Conservation (phyloP, 2,888 invertebrate species). For the Calliphora vomitoria region DNA sequence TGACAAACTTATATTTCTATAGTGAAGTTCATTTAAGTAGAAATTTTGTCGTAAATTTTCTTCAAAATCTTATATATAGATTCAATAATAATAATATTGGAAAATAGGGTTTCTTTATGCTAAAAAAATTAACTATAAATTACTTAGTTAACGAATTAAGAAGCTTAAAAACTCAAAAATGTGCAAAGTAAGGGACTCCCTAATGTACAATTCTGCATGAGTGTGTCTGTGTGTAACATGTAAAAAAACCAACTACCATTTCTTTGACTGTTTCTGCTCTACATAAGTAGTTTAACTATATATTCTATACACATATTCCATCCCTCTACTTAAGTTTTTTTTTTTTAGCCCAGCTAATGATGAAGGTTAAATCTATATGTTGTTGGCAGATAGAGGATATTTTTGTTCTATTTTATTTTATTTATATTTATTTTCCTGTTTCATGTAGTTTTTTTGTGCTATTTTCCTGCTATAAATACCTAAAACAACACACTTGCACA, state of each 20-base stretch:
- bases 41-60: too few relatives aligned
- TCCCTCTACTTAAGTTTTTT: not conserved
- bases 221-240: not conserved
- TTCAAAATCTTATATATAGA: too few relatives aligned
- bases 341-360: constrained; percentile 47
- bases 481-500: constrained; percentile 5
- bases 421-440: not conserved
- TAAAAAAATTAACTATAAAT: too few relatives aligned
- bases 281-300: not conserved
- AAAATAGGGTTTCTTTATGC: too few relatives aligned
- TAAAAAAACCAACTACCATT: not conserved
- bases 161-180: too few relatives aligned
- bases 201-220: too few relatives aligned
- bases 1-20: too few relatives aligned
- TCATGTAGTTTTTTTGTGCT: not conserved
- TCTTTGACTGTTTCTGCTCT: not conserved
- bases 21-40: too few relatives aligned
- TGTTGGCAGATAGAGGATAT: constrained; percentile 9
- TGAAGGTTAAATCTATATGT: constrained; percentile 48
- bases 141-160: too few relatives aligned
- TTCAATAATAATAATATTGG: too few relatives aligned
- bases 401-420: not conserved
- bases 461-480: not conserved
- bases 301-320: not conserved
- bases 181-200: too few relatives aligned